These are phyloP conservation scores for Cassiopea andromeda DNA, from an alignment of 30 jellyfish, hydroid and myxozoan genomes.

Conservation along the genomic window DNA sequence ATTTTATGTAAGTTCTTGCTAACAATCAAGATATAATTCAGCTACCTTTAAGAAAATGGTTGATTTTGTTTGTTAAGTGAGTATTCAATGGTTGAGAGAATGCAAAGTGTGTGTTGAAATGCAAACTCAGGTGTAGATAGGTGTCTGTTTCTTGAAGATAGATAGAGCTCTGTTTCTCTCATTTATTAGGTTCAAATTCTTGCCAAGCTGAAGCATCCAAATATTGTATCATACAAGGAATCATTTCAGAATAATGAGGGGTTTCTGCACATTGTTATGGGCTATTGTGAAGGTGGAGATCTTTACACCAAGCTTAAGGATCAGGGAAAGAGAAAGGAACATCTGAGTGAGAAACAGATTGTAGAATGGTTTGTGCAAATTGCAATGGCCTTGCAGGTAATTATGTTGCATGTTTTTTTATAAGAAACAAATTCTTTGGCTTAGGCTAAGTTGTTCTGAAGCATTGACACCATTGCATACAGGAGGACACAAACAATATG, in stretches of 20 bases:
- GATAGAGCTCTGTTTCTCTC: neutral
- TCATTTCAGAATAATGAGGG: constrained; percentile 91
- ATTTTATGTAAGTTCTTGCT: too few species aligned
- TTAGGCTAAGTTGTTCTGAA: too few species aligned
- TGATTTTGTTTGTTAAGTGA: too few species aligned
- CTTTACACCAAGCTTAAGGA: constrained; percentile 86
- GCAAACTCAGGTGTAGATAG: neutral
- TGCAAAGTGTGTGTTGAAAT: too few species aligned
- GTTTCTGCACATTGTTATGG: constrained; percentile 90
- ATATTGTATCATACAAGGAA: constrained; percentile 95
- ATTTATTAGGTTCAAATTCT: constrained; percentile 84
- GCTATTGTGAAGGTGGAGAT: constrained; percentile 99
- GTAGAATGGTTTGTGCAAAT: constrained; percentile 99
- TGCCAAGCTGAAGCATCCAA: constrained; percentile 94
- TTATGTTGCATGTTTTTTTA: neutral
- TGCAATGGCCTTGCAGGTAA: constrained; percentile 98
- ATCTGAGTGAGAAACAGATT: constrained; percentile 79
- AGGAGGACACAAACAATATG: too few species aligned
- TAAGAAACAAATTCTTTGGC: too few species aligned
- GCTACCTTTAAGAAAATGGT: too few species aligned
- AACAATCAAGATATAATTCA: too few species aligned
- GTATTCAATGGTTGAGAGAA: too few species aligned
- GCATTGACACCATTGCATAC: too few species aligned
- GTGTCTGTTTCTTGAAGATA: neutral
- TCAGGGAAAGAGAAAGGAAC: constrained; percentile 83